Percentiles rank a stretch among this genome's conserved stretches.
These are phyloP conservation scores for Porites lutea DNA, from an alignment of 64 coral and sea anemone genomes.

Conservation along the genomic window DNA sequence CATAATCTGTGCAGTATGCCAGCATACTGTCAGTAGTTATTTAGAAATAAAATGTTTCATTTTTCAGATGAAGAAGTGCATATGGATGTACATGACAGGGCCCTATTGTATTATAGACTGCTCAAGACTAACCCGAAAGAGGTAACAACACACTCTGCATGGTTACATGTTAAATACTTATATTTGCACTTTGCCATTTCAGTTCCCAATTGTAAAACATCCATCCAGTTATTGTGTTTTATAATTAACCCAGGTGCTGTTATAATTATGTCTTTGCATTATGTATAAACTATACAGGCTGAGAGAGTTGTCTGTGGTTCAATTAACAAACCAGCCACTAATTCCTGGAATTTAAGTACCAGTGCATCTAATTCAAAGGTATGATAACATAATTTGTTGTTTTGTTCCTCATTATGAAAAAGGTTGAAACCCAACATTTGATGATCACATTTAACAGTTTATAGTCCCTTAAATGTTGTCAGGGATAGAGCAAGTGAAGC, in stretches of 20 bases:
- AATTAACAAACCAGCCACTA: neutral
- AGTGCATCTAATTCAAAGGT: slow-evolving; percentile 5
- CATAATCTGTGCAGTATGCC: neutral
- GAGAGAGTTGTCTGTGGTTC: slow-evolving; percentile 79
- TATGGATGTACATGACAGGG: slow-evolving; percentile 94
- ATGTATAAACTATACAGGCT: slow-evolving; percentile 28
- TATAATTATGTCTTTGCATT: no score
- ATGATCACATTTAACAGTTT: no score
- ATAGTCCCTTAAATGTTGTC: no score
- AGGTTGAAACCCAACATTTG: no score
- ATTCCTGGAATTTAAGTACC: neutral
- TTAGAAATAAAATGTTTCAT: neutral
- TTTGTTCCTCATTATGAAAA: neutral
- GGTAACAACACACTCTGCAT: slow-evolving; percentile 20
- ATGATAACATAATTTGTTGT: neutral
- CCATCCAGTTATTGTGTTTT: no score
- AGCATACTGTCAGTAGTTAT: neutral
- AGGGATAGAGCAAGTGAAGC: no score
- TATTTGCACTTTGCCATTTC: no score
- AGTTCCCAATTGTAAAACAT: no score
- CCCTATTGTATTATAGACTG: slow-evolving; percentile 92
- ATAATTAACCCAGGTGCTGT: no score
- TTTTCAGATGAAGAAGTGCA: slow-evolving; percentile 81
- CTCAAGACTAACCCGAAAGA: slow-evolving; percentile 73
- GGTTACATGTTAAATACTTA: no score